Evolutionary conservation across 2,797 vertebrate genomes (phyloP).

Genomic region (Tadarida brasiliensis): DNA sequence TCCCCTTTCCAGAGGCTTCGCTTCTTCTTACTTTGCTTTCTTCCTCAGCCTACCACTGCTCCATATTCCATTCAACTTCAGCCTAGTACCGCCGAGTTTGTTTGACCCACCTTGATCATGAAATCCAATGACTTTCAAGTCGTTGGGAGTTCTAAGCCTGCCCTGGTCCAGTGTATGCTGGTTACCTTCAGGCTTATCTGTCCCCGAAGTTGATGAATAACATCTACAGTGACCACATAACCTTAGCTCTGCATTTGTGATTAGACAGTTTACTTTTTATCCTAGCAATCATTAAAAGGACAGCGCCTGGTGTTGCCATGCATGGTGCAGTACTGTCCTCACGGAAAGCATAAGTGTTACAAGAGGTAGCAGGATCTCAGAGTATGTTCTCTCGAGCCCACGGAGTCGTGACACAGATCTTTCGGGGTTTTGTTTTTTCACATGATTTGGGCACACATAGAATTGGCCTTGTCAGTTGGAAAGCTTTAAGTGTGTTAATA

Average conservation of each 20-base stretch:
- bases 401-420: not conserved
- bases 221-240: not conserved
- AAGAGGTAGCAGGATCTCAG: not conserved
- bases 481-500: not conserved
- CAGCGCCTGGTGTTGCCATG: not conserved
- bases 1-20: not conserved
- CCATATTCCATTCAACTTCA: not conserved
- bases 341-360: not conserved
- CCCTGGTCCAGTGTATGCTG: not conserved
- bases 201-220: conserved; percentile 65
- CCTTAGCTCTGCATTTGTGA: not conserved
- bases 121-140: not conserved
- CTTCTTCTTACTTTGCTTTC: not conserved
- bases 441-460: not conserved
- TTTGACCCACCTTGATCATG: not conserved
- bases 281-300: not conserved
- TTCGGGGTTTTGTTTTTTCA: not conserved
- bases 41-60: not conserved
- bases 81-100: not conserved
- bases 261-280: conserved; percentile 8
- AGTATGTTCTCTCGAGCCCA: not conserved
- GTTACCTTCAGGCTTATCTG: conserved; percentile 8
- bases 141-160: conserved; percentile 15
- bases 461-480: not conserved
- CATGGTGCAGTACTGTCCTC: not conserved